Percentiles rank a stretch among this genome's conserved stretches.
Evolutionary conservation across 1,140 invertebrate species (phyloP).

Genomic region (Magallana gigas): DNA sequence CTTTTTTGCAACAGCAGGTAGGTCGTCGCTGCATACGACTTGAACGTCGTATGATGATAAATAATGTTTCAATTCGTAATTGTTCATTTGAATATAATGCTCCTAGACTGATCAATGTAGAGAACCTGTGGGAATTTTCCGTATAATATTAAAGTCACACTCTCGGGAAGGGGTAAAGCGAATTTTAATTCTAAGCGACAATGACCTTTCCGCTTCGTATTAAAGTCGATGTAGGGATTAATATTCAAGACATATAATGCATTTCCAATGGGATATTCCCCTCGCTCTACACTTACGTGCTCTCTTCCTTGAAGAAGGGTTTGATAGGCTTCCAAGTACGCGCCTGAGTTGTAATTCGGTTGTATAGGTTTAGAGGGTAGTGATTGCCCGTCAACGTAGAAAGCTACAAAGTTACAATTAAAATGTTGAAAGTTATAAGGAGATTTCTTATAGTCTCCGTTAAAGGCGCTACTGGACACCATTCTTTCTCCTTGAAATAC

Average conservation of each 20-base stretch:
- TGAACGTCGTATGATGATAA: no score
- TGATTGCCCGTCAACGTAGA: constrained; percentile 54
- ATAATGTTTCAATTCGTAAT: constrained; percentile 14
- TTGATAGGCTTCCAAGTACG: constrained; percentile 43
- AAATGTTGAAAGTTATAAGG: constrained; percentile 46
- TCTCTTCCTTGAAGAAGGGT: neutral
- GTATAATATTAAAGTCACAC: constrained; percentile 50
- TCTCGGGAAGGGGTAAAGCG: constrained; percentile 42
- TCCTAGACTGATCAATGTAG: constrained; percentile 47
- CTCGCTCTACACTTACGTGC: neutral
- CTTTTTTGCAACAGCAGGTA: no score
- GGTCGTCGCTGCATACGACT: no score
- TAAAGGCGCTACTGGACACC: constrained; percentile 44
- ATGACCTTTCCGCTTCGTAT: constrained; percentile 43
- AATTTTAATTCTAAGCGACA: constrained; percentile 50
- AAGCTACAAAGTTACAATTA: neutral
- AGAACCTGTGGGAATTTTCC: constrained; percentile 45
- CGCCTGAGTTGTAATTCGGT: constrained; percentile 4
- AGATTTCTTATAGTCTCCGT: constrained; percentile 51
- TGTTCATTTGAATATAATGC: constrained; percentile 48
- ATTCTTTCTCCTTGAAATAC: constrained; percentile 48
- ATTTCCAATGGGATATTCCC: neutral
- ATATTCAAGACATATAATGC: constrained; percentile 43
- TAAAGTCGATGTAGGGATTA: constrained; percentile 40
- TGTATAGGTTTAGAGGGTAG: constrained; percentile 46